These are phyloP conservation scores for Hydrocynus forskahlii DNA, from an alignment of 2,797 vertebrate species.

Conservation along the genomic window DNA sequence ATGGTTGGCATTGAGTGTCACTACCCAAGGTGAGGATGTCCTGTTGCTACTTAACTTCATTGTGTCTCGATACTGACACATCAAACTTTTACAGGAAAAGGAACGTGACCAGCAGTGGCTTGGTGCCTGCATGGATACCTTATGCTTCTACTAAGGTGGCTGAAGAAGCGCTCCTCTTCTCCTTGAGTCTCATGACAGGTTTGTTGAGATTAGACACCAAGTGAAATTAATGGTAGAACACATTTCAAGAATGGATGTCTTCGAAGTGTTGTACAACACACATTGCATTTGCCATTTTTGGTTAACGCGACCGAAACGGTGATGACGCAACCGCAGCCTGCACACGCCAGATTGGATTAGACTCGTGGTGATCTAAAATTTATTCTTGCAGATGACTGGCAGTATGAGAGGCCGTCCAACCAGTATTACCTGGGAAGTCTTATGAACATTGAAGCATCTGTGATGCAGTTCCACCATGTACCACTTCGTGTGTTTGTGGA, in stretches of 20 bases:
- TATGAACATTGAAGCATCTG: slow-evolving; percentile 59
- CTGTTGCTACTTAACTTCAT: too few species aligned
- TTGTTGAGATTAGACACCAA: background rate
- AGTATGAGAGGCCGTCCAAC: slow-evolving; percentile 28
- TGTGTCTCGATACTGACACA: too few species aligned
- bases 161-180: slow-evolving; percentile 63
- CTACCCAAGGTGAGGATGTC: slow-evolving; percentile 64
- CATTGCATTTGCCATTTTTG: too few species aligned
- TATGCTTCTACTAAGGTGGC: slow-evolving; percentile 32
- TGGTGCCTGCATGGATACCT: slow-evolving; percentile 64
- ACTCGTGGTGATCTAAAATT: background rate
- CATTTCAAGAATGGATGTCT: too few species aligned
- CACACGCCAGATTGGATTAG: too few species aligned
- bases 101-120: slow-evolving; percentile 63
- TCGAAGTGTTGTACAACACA: too few species aligned
- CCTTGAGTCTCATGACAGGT: slow-evolving; percentile 72
- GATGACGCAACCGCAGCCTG: too few species aligned
- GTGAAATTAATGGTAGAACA: too few species aligned
- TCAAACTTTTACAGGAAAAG: slow-evolving; percentile 59
- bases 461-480: slow-evolving; percentile 57
- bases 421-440: slow-evolving; percentile 34
- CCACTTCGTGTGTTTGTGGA: slow-evolving; percentile 66
- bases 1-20: slow-evolving; percentile 67
- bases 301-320: too few species aligned
- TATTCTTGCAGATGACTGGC: slow-evolving; percentile 66